These are phyloP conservation scores for Meiosimyza decipiens DNA, from an alignment of 2,888 invertebrate genomes.

Conservation along the genomic window DNA sequence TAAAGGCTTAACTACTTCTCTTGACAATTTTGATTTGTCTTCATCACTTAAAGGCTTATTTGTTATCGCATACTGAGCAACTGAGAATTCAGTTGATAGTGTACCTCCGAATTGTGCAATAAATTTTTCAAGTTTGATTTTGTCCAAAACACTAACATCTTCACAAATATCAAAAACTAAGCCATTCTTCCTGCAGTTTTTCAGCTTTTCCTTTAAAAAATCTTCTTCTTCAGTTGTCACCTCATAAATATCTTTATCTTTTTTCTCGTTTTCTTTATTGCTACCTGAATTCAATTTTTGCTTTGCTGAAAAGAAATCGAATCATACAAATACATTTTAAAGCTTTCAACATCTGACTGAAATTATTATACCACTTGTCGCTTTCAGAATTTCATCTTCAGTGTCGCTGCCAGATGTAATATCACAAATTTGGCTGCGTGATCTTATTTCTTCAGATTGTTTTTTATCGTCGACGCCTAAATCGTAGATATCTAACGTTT, in stretches of 20 bases:
- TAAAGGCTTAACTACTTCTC: slow-evolving; percentile 47
- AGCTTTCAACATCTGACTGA: not conserved
- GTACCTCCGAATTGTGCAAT: slow-evolving; percentile 45
- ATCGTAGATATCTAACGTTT: not conserved
- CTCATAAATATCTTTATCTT: slow-evolving; percentile 53
- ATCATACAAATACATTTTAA: not conserved
- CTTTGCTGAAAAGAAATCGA: not conserved
- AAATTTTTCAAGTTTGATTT: slow-evolving; percentile 45
- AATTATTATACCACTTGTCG: slow-evolving; percentile 46
- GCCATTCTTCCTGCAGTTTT: slow-evolving; percentile 1
- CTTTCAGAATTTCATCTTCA: slow-evolving; percentile 62
- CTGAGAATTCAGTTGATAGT: slow-evolving; percentile 26
- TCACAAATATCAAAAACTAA: slow-evolving; percentile 47
- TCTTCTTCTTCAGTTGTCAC: slow-evolving; percentile 63
- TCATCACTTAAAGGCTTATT: slow-evolving; percentile 22
- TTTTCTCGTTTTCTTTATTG: not conserved
- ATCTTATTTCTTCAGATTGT: not conserved
- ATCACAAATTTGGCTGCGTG: not conserved
- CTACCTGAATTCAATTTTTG: not conserved
- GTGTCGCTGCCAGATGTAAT: slow-evolving; percentile 59
- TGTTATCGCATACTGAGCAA: slow-evolving; percentile 47
- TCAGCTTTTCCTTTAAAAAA: slow-evolving; percentile 47
- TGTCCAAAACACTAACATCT: slow-evolving; percentile 43
- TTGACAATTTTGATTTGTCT: slow-evolving; percentile 32
- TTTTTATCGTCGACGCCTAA: not conserved